Base-by-base conservation (phyloP, 2,113 vertebrate genomes). In the Neodontobutis hainanensis region DNA sequence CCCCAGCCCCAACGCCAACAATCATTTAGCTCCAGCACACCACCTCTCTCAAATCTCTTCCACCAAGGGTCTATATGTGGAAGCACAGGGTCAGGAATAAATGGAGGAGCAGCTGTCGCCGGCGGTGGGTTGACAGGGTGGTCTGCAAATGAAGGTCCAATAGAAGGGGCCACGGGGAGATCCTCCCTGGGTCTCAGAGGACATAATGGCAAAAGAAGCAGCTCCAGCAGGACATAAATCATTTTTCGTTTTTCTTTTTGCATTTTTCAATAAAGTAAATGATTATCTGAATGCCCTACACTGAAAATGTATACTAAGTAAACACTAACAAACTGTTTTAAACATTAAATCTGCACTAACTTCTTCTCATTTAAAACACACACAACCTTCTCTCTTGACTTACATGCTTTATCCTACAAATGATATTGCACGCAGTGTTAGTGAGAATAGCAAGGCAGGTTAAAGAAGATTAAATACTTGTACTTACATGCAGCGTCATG, bases 1-100 rank as follows among this genome's bases (percentile, higher is more conserved):
- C 68, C 82, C 19, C 90, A 90, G 40, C 82, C 90, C 40, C 89
- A 88, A 57, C 83, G 85, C 65, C 90, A 92, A 63, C 88, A 88
- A 40, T 70, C 87, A 1, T 82, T 92, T 50, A 67, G 90, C 77
- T 89, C 92, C 51, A 78, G 66, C 74, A 90, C 90, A 2, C 90
- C 93, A 36, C 92, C 91, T 11, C 84, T 89, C 6, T 87, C 88
- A 16, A 85, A 85, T 60, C 77, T 88, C 48, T 88, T 91, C 42
- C 83, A 85, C 56, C 89, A 90, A 81, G 82, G 76, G 66, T 83
- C 90, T 15, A 71, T 68, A 70, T 34, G 77, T 74, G 90, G 86
- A 50, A 89, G 87, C 75, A 85, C 81, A n/a, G 87, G 87, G 40
- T 87, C 87, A 65, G 85, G 87, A 65, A 67, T 88, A 65, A 83